Evolutionary conservation across 2,797 vertebrate species (phyloP).

Genomic region (Pseudomugil tenellus): DNA sequence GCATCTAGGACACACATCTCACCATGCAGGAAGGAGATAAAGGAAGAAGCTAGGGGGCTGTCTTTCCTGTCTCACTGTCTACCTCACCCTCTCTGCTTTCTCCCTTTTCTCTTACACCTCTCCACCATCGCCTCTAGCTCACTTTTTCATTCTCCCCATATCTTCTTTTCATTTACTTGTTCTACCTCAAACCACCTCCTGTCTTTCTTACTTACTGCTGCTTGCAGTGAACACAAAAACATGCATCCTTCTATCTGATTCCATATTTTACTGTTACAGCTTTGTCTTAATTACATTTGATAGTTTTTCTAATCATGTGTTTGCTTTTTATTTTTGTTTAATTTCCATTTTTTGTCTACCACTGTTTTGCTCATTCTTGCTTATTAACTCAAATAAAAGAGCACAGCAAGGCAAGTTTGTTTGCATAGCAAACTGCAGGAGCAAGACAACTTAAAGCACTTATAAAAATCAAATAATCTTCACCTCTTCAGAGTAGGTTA

Average conservation of each 20-base stretch:
- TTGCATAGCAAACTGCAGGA: not conserved
- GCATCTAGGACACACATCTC: constrained; percentile 91
- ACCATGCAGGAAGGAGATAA: constrained; percentile 85
- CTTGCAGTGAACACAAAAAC: constrained; percentile 31
- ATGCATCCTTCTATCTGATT: constrained; percentile 25
- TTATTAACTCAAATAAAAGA: constrained; percentile 45
- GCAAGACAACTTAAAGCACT: not conserved
- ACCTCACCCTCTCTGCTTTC: constrained; percentile 57
- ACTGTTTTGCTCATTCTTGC: constrained; percentile 40
- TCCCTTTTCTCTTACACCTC: constrained; percentile 49
- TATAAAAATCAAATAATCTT: constrained; percentile 17
- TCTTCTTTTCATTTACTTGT: constrained; percentile 69
- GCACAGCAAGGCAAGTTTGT: not conserved
- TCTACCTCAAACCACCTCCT: constrained; percentile 59
- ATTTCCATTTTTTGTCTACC: constrained; percentile 13
- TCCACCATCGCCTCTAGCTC: constrained; percentile 62
- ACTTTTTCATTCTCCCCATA: constrained; percentile 59
- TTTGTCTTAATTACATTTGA: constrained; percentile 20
- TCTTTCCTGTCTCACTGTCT: constrained; percentile 81
- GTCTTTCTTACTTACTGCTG: constrained; percentile 60
- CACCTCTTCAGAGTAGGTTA: constrained; percentile 26
- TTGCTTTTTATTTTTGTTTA: not conserved
- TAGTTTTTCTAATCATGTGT: constrained; percentile 33
- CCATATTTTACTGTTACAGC: constrained; percentile 47
- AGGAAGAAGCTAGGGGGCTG: constrained; percentile 83